phyloP scores from a whole-genome alignment of 2,797 vertebrate species.

The Botia kubotai region DNA sequence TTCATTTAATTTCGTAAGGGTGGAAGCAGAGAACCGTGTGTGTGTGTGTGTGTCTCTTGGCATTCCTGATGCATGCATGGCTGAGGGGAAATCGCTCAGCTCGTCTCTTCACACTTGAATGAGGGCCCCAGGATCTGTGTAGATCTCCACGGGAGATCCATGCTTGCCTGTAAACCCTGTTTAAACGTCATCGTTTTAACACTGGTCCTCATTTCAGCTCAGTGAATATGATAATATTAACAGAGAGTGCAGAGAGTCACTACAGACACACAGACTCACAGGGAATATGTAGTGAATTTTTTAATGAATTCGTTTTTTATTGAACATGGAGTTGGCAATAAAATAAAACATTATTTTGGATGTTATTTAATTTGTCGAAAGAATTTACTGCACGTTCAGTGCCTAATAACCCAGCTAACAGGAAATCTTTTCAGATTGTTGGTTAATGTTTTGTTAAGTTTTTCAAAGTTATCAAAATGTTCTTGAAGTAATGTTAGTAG shows the following conservation, averaged over 20 bases:
- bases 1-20: not conserved
- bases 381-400: not conserved
- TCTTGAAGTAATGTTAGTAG: too few species aligned
- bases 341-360: not conserved
- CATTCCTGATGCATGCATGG: slow-evolving; percentile 27
- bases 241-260: not conserved
- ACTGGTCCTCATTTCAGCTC: not conserved
- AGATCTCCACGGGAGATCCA: slow-evolving; percentile 11
- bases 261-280: slow-evolving; percentile 13
- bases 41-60: slow-evolving; percentile 31
- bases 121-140: slow-evolving; percentile 18
- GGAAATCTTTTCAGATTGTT: too few species aligned
- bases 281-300: slow-evolving; percentile 3
- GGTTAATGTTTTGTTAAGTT: too few species aligned
- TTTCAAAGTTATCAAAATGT: too few species aligned
- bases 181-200: slow-evolving; percentile 51
- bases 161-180: slow-evolving; percentile 46
- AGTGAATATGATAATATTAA: slow-evolving; percentile 28
- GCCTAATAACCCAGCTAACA: not conserved
- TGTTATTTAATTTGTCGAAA: not conserved
- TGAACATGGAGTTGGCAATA: not conserved
- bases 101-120: slow-evolving; percentile 20
- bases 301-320: not conserved
- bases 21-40: slow-evolving; percentile 6
- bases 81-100: slow-evolving; percentile 31